Percentiles rank a stretch among this genome's conserved stretches.
phyloP scores from a whole-genome alignment of 1,140 invertebrate species.

The Stegodyphus dumicola region DNA sequence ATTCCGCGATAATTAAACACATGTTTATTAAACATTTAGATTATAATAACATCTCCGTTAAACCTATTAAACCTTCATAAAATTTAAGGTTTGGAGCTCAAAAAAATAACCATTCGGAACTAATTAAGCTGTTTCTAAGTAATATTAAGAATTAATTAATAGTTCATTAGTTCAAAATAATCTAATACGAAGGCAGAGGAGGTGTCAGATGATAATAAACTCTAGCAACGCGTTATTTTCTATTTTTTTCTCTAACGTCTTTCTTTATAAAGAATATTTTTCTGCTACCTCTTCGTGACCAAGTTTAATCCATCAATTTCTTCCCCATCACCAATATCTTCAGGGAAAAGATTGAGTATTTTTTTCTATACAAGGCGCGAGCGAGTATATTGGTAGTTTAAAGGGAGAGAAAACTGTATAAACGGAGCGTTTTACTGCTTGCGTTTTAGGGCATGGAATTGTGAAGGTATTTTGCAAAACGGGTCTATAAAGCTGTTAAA shows the following conservation, averaged over 20 bases:
- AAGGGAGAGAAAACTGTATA: neutral
- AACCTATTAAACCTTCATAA: no score
- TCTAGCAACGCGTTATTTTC: no score
- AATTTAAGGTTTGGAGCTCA: no score
- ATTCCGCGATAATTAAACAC: no score
- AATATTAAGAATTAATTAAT: no score
- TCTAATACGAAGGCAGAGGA: no score
- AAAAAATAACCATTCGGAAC: no score
- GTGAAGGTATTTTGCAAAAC: slow-evolving; percentile 34
- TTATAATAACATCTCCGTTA: no score
- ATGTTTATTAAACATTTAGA: no score
- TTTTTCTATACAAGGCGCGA: neutral
- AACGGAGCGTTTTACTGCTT: neutral
- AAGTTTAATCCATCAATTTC: slow-evolving; percentile 40
- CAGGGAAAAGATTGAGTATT: neutral
- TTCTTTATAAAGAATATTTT: neutral
- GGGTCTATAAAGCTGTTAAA: slow-evolving; percentile 49
- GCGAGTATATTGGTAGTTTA: neutral
- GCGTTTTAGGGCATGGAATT: neutral
- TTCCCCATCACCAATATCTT: slow-evolving; percentile 23
- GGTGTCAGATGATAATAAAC: no score
- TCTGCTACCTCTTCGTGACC: slow-evolving; percentile 29
- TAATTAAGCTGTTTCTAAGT: no score
- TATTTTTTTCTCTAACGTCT: neutral
- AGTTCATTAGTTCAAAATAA: no score